These are phyloP conservation scores for Rhagoletis pomonella DNA, from an alignment of 1,140 invertebrate species.

Conservation along the genomic window DNA sequence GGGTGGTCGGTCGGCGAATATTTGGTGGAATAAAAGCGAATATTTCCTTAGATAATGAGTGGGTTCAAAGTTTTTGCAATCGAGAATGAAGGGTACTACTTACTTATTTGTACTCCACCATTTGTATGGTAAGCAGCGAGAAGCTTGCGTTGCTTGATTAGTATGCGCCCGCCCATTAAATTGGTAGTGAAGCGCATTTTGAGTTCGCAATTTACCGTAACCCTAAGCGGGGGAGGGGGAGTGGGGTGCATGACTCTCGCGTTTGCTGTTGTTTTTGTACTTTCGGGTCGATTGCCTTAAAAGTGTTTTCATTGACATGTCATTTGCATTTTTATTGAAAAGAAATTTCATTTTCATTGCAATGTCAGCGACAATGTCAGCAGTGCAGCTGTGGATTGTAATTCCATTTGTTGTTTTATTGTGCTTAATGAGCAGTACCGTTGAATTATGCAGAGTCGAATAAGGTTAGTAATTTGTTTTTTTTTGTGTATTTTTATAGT, in stretches of 20 bases:
- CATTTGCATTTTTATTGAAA: slow-evolving; percentile 50
- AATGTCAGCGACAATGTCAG: slow-evolving; percentile 6
- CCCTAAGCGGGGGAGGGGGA: too few species aligned
- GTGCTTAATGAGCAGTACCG: slow-evolving; percentile 39
- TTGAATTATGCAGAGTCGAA: slow-evolving; percentile 38
- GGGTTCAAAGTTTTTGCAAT: slow-evolving; percentile 26
- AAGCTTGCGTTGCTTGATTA: background rate
- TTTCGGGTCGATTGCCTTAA: slow-evolving; percentile 38
- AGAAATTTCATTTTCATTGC: slow-evolving; percentile 31
- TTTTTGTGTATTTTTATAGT: background rate
- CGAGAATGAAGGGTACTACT: background rate
- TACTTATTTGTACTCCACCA: background rate
- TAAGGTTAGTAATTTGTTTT: background rate
- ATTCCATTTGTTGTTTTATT: slow-evolving; percentile 35
- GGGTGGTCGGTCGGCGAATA: background rate
- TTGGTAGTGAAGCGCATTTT: slow-evolving; percentile 21
- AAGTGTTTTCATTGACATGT: slow-evolving; percentile 48
- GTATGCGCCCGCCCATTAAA: slow-evolving; percentile 47
- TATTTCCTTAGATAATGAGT: slow-evolving; percentile 5
- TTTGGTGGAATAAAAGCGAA: too few species aligned
- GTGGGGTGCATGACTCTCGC: background rate
- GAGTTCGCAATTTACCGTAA: background rate
- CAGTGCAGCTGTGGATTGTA: slow-evolving; percentile 6
- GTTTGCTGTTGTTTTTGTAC: slow-evolving; percentile 8
- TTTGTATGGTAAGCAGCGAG: background rate